Evolutionary conservation across 2,888 invertebrate genomes (phyloP).

Genomic region (Sisyra nigra): DNA sequence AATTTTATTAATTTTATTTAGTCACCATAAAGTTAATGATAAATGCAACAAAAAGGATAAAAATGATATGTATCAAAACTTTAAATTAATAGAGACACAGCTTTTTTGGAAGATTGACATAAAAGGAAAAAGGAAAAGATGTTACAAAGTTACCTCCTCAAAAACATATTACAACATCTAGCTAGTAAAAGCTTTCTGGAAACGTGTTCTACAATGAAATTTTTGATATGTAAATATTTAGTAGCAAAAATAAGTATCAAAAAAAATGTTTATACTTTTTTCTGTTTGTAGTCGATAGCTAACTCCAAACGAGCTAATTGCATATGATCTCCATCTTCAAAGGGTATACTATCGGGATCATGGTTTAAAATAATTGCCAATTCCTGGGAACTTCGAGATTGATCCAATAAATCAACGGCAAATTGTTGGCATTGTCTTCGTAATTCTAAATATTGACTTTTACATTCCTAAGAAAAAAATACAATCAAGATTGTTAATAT

Average conservation of each 20-base stretch:
- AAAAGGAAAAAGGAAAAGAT: too few relatives aligned
- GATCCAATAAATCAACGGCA: slow-evolving; percentile 79
- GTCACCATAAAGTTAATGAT: neutral
- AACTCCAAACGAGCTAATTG: slow-evolving; percentile 70
- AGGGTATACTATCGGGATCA: slow-evolving; percentile 55
- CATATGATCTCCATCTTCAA: slow-evolving; percentile 69
- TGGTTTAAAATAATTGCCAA: slow-evolving; percentile 87
- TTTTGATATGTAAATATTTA: slow-evolving; percentile 5
- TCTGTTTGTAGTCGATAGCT: slow-evolving; percentile 89
- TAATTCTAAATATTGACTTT: slow-evolving; percentile 75
- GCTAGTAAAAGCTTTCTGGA: too few relatives aligned
- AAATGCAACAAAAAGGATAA: too few relatives aligned
- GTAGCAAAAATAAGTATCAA: neutral
- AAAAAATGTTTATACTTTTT: slow-evolving; percentile 46
- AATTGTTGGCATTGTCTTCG: slow-evolving; percentile 78
- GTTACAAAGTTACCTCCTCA: too few relatives aligned
- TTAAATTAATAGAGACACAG: too few relatives aligned
- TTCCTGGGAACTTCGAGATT: slow-evolving; percentile 84
- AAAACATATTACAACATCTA: too few relatives aligned
- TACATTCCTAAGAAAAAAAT: slow-evolving; percentile 49
- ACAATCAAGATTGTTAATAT: neutral
- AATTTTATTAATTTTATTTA: neutral
- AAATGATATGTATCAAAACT: too few relatives aligned
- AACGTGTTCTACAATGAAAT: neutral
- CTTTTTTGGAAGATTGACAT: too few relatives aligned